Evolutionary conservation across 2,113 vertebrate genomes (phyloP).

Genomic region (Psilopogon haemacephalus): DNA sequence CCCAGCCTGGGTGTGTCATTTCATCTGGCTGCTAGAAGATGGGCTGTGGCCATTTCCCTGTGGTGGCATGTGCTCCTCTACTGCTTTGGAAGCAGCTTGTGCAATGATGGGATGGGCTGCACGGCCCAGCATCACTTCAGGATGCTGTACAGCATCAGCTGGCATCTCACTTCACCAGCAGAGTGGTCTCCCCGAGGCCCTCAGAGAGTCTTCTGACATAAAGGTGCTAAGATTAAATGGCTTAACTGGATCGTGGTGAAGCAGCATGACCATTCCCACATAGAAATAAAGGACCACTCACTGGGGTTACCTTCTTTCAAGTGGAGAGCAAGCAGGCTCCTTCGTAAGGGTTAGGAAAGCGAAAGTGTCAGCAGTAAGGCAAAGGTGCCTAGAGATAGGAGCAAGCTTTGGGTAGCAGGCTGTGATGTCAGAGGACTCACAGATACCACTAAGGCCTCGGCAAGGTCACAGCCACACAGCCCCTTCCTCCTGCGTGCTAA

Average conservation of each 20-base stretch:
- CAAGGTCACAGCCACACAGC: not conserved
- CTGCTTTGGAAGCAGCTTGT: not conserved
- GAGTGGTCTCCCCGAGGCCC: not conserved
- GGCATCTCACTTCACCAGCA: not conserved
- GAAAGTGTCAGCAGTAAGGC: not conserved
- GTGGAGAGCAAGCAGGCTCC: not conserved
- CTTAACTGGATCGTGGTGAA: not conserved
- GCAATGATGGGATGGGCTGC: fast-evolving
- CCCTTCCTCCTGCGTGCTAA: not conserved
- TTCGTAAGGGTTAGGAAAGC: not conserved
- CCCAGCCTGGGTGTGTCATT: not conserved
- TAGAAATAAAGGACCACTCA: not conserved
- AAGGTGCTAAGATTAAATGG: not conserved
- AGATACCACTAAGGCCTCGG: not conserved
- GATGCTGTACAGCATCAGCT: not conserved
- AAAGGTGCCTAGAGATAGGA: not conserved
- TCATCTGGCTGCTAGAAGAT: not conserved
- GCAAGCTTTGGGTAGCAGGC: not conserved
- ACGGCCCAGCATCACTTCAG: not conserved
- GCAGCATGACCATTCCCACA: not conserved
- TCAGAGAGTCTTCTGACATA: not conserved
- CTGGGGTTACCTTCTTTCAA: not conserved
- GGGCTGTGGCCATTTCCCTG: fast-evolving
- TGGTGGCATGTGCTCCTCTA: fast-evolving
- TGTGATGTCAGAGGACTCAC: not conserved